phyloP scores from a whole-genome alignment of 2,797 vertebrate genomes.

The Xenentodon cancila region DNA sequence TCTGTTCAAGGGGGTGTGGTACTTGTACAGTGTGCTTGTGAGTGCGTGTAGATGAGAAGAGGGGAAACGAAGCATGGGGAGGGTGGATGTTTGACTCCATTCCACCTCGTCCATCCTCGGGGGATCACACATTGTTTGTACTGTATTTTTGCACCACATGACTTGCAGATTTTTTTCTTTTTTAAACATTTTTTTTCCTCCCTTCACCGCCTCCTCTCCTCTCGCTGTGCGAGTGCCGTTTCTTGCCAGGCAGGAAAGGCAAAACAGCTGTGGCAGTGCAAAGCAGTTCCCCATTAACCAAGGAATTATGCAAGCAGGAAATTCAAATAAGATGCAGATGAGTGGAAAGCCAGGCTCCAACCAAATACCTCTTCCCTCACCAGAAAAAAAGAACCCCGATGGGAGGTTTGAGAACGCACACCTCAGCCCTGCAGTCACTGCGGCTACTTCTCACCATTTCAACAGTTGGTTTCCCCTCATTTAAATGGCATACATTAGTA shows the following conservation, averaged over 20 bases:
- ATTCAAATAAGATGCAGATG: conserved; percentile 81
- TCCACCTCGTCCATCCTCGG: conserved; percentile 53
- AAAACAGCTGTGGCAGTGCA: conserved; percentile 69
- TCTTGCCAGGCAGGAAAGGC: conserved; percentile 68
- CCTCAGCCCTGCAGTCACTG: conserved; percentile 29
- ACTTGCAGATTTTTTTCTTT: conserved; percentile 75
- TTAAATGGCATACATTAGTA: conserved; percentile 16
- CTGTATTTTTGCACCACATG: conserved; percentile 74
- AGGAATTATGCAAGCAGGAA: conserved; percentile 78
- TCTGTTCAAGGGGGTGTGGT: conserved; percentile 56
- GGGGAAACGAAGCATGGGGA: conserved; percentile 9
- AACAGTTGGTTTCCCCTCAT: conserved; percentile 32
- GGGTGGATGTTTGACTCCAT: conserved; percentile 56
- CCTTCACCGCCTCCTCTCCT: background rate
- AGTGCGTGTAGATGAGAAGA: conserved; percentile 19
- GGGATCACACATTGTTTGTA: conserved; percentile 70
- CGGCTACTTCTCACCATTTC: conserved; percentile 19
- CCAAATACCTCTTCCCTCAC: conserved; percentile 38
- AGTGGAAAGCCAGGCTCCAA: conserved; percentile 57
- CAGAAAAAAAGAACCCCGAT: conserved; percentile 18
- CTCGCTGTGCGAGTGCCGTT: conserved; percentile 15
- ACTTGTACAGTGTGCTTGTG: conserved; percentile 19
- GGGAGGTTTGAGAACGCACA: conserved; percentile 29
- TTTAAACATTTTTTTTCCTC: conserved; percentile 28
- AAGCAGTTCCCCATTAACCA: conserved; percentile 69